phyloP scores from a whole-genome alignment of 2,113 vertebrate genomes.

The Tylochromis polylepis region DNA sequence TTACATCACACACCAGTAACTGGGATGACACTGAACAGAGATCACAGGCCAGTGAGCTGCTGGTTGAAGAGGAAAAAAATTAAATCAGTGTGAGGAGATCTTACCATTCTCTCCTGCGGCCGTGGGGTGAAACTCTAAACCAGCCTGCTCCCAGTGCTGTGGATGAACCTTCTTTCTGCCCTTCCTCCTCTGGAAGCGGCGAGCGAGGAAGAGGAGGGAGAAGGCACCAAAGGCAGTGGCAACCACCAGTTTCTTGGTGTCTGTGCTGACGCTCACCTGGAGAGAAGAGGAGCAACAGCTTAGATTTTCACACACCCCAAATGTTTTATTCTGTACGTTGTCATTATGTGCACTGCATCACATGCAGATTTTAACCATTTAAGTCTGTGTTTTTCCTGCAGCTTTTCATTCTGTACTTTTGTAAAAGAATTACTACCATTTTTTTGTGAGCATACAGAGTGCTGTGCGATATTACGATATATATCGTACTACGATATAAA shows the following conservation, averaged over 20 bases:
- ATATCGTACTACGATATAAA: no score
- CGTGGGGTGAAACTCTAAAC: constrained; percentile 71
- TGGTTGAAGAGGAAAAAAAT: neutral
- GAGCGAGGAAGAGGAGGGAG: constrained; percentile 88
- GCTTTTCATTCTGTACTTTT: neutral
- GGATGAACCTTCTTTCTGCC: constrained; percentile 75
- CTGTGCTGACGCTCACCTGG: constrained; percentile 83
- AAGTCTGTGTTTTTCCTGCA: accelerated
- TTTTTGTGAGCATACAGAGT: neutral
- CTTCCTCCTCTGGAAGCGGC: constrained; percentile 87
- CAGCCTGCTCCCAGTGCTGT: constrained; percentile 76
- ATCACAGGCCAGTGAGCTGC: neutral
- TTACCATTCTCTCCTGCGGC: constrained; percentile 79
- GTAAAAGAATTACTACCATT: neutral
- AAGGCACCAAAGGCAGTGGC: constrained; percentile 83
- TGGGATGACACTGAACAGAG: neutral
- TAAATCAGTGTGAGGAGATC: neutral
- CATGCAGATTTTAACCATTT: neutral
- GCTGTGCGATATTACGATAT: no score
- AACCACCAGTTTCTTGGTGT: constrained; percentile 84
- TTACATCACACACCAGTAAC: neutral
- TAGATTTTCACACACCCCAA: neutral
- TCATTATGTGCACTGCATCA: neutral
- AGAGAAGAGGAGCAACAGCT: neutral
- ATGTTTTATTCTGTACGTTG: neutral